Evolutionary conservation across 2,113 vertebrate genomes (phyloP), one percentile per base, ranked within the genome.

Genomic region (Isichthys henryi): DNA sequence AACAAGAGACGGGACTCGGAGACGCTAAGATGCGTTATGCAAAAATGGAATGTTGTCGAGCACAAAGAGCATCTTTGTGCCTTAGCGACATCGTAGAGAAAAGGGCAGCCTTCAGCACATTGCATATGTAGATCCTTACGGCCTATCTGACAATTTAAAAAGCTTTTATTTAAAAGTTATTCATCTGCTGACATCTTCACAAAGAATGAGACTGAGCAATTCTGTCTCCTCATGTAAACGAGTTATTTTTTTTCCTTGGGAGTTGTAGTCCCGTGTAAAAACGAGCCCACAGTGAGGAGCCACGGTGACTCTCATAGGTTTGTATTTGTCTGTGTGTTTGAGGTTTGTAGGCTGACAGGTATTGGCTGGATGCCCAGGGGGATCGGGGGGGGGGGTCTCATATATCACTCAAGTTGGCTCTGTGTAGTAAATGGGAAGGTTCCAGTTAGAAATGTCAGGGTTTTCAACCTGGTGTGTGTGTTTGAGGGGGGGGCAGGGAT

Each of bases 1-100:
- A 92, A 94, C 92, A 93, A 93, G 92, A 91, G 91, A 50, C 8
- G 17, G 46, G 45, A 74, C 83, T 86, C 27, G 10, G 10, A 19
- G 83, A 3, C 27, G 23, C 45, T 86, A 46, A 43, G 70, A 77
- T 43, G 35, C 74, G 13, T 43, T 80, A 39, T 1, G 74, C 35
- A 17, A 43, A 80, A 80, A 80, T 80, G 35, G 17, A 80, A 80
- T 80, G 35, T 43, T 2, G 6, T 5, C 2, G 11, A 77, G 70
- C 39, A 77, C 23, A 86, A 53, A 70, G 56, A 50, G 56, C 46
- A 19, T 45, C 15, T 52, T 70, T 87, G 85, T 15, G 23, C 8
- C 15, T 53, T 49, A 21, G 74, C 9, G n/a, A 3, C 31, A 23
- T 83, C 10, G 1, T 10, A 19, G 62, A 53, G 74, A 74, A 80